A percentile compares a stretch with the other conserved stretches of the same genome.
Evolutionary conservation across 2,113 vertebrate genomes (phyloP).

Genomic region (Xiphophorus couchianus): DNA sequence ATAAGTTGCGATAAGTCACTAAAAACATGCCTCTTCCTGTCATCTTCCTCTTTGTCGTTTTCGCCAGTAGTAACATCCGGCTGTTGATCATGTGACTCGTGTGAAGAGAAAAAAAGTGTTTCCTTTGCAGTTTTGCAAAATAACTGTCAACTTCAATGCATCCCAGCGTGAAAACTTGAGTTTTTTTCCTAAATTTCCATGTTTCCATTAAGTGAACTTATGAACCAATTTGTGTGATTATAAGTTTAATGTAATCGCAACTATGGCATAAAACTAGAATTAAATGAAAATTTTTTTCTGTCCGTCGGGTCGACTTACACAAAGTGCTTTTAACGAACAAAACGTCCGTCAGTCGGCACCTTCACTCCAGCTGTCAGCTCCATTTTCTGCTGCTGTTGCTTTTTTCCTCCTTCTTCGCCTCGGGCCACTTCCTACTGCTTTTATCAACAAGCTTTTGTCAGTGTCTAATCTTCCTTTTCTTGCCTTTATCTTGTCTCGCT

Average conservation of each 20-base stretch:
- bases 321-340: constrained; percentile 57
- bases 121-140: no score
- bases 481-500: constrained; percentile 41
- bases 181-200: no score
- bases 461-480: constrained; percentile 64
- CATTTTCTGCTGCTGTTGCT: constrained; percentile 38
- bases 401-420: constrained; percentile 45
- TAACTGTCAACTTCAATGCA: no score
- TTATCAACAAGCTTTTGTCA: constrained; percentile 40
- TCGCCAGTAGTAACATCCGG: no score
- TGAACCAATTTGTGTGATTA: no score
- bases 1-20: no score
- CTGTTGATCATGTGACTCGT: no score
- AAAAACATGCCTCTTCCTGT: no score
- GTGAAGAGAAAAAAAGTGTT: no score
- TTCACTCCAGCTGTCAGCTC: constrained; percentile 68
- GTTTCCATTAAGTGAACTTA: no score
- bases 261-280: not conserved
- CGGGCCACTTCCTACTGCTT: constrained; percentile 44
- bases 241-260: not conserved
- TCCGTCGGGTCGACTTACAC: constrained; percentile 55
- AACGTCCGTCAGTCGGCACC: constrained; percentile 56
- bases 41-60: no score
- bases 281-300: constrained; percentile 6
- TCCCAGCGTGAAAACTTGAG: no score